Percentiles rank a stretch among this genome's conserved stretches.
phyloP scores from a whole-genome alignment of 2,797 vertebrate genomes.

The Microcaecilia unicolor region DNA sequence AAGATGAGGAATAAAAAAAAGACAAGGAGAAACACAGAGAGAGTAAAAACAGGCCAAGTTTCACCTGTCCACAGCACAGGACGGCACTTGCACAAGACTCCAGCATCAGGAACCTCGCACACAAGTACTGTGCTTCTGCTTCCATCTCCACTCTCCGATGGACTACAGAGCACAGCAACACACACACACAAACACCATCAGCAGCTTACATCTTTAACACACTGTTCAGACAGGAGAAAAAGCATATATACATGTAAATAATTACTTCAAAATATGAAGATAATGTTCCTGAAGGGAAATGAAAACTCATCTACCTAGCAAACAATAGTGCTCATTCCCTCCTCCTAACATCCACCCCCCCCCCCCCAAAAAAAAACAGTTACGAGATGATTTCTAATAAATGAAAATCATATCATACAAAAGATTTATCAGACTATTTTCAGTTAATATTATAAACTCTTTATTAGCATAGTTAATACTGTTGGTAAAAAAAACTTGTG shows the following conservation, averaged over 20 bases:
- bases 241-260: neutral
- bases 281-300: constrained; percentile 24
- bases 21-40: constrained; percentile 76
- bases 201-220: constrained; percentile 33
- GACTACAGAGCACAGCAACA: neutral
- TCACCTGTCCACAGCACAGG: constrained; percentile 63
- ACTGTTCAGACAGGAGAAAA: constrained; percentile 8
- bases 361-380: constrained; percentile 33
- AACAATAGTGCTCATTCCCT: too few species aligned
- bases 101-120: neutral
- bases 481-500: too few species aligned
- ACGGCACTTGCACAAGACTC: neutral
- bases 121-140: neutral
- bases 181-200: constrained; percentile 3
- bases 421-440: too few species aligned
- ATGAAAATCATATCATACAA: too few species aligned
- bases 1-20: constrained; percentile 79
- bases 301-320: constrained; percentile 27
- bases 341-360: too few species aligned
- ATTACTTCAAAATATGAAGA: neutral
- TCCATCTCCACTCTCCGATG: neutral
- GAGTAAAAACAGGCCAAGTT: constrained; percentile 80
- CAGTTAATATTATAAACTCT: too few species aligned
- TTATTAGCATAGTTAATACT: too few species aligned
- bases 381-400: too few species aligned